Percentiles rank a stretch among this genome's conserved stretches.
Conservation (phyloP, 37 sponge, comb jelly and placozoan species). For the Geodia barretti region DNA sequence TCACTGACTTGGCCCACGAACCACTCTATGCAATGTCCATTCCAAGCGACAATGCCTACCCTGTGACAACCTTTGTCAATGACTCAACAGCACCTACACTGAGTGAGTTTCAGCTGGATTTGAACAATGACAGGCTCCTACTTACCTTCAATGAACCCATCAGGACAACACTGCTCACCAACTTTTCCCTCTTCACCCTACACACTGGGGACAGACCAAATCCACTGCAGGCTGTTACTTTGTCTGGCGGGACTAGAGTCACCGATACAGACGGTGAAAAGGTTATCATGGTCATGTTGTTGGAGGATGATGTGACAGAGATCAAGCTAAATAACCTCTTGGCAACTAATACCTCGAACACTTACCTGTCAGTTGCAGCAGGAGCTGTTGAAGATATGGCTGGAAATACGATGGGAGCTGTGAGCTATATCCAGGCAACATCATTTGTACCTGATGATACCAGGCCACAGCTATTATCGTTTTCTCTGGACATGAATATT, state of each 20-base stretch:
- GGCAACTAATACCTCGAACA: conserved; percentile 59
- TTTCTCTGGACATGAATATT: conserved; percentile 74
- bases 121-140: conserved; percentile 60
- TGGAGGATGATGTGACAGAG: conserved; percentile 51
- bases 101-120: conserved; percentile 70
- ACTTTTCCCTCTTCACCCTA: conserved; percentile 66
- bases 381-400: conserved; percentile 70
- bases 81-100: conserved; percentile 70
- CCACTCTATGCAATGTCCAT: conserved; percentile 25
- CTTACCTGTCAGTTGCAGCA: conserved; percentile 60
- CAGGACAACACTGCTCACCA: conserved; percentile 53
- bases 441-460: conserved; percentile 62
- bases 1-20: conserved; percentile 71
- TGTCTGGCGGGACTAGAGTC: conserved; percentile 66
- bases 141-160: conserved; percentile 89
- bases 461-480: conserved; percentile 67
- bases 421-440: conserved; percentile 45
- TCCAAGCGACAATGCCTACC: conserved; percentile 20
- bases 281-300: conserved; percentile 44
- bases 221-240: background rate
- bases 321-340: conserved; percentile 59
- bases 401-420: conserved; percentile 24
- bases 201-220: conserved; percentile 26
- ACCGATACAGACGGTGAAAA: conserved; percentile 62
- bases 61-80: conserved; percentile 29